A percentile compares a stretch with the other conserved stretches of the same genome.
Conservation (phyloP, 1,140 invertebrate species). For the Meloidogyne floridensis region DNA sequence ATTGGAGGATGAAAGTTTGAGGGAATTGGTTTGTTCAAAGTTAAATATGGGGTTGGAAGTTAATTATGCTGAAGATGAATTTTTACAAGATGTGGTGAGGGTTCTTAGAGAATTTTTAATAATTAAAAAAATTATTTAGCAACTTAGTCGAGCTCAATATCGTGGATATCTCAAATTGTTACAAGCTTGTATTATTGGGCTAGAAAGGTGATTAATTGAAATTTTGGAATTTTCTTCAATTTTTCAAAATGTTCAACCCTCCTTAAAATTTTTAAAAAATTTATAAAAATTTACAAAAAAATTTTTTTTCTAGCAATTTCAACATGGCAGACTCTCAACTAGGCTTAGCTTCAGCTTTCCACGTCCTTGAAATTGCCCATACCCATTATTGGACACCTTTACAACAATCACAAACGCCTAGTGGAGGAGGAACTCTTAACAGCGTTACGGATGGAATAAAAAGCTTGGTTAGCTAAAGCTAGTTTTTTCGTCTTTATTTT, state of each 20-base stretch:
- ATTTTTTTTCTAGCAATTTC: constrained; percentile 69
- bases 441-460: background rate
- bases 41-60: constrained; percentile 89
- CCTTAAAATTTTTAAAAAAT: background rate
- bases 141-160: constrained; percentile 83
- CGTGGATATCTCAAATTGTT: constrained; percentile 94
- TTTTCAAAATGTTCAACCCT: no score
- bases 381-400: constrained; percentile 86
- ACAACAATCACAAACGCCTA: constrained; percentile 54
- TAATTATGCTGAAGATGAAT: constrained; percentile 87
- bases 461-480: constrained; percentile 13
- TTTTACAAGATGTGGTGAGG: constrained; percentile 94
- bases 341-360: constrained; percentile 84
- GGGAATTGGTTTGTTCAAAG: constrained; percentile 90
- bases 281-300: background rate
- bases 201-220: background rate
- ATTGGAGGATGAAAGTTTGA: constrained; percentile 98
- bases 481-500: background rate
- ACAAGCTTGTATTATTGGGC: constrained; percentile 73
- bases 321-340: constrained; percentile 84
- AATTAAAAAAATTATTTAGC: constrained; percentile 70
- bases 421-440: background rate
- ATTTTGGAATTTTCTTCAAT: no score
- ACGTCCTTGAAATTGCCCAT: constrained; percentile 90
- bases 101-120: constrained; percentile 10